A percentile compares a stretch with the other conserved stretches of the same genome.
These are phyloP conservation scores for Pseudomugil gertrudae DNA, from an alignment of 2,797 vertebrate genomes.

Conservation along the genomic window DNA sequence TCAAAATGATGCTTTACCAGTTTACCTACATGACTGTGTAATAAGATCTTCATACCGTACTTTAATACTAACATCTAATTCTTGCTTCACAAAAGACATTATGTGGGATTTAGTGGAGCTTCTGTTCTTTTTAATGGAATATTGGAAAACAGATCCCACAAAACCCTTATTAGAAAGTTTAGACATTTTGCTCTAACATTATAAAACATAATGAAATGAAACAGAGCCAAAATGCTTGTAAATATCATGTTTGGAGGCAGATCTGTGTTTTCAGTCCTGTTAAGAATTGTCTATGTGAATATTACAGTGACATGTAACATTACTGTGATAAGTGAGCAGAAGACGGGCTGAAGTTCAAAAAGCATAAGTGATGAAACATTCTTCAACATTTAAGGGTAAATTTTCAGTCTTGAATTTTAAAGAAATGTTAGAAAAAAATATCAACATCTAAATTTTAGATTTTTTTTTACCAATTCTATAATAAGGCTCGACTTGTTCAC, in stretches of 20 bases:
- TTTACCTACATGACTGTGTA: slow-evolving; percentile 31
- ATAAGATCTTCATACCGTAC: slow-evolving; percentile 31
- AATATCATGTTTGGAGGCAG: slow-evolving; percentile 67
- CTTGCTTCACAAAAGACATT: slow-evolving; percentile 35
- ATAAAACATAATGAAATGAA: slow-evolving; percentile 42
- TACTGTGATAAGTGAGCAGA: background rate
- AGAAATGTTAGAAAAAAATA: background rate
- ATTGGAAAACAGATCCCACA: background rate
- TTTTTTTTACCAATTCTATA: background rate
- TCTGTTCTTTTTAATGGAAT: slow-evolving; percentile 25
- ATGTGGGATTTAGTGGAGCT: slow-evolving; percentile 3
- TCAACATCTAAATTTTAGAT: too few relatives aligned
- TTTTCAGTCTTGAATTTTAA: background rate
- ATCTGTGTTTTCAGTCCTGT: slow-evolving; percentile 60
- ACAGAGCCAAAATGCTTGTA: slow-evolving; percentile 45
- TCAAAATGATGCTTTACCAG: slow-evolving; percentile 33
- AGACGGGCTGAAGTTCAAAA: background rate
- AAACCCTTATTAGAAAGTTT: slow-evolving; percentile 4
- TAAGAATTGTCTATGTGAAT: slow-evolving; percentile 22
- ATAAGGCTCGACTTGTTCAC: background rate
- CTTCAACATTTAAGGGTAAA: background rate
- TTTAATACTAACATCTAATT: slow-evolving; percentile 39
- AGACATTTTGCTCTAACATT: slow-evolving; percentile 37
- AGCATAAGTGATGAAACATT: background rate
- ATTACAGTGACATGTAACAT: slow-evolving; percentile 22